A percentile compares a stretch with the other conserved stretches of the same genome.
phyloP scores from a whole-genome alignment of 2,888 invertebrate species.

The Phengaris alcon region DNA sequence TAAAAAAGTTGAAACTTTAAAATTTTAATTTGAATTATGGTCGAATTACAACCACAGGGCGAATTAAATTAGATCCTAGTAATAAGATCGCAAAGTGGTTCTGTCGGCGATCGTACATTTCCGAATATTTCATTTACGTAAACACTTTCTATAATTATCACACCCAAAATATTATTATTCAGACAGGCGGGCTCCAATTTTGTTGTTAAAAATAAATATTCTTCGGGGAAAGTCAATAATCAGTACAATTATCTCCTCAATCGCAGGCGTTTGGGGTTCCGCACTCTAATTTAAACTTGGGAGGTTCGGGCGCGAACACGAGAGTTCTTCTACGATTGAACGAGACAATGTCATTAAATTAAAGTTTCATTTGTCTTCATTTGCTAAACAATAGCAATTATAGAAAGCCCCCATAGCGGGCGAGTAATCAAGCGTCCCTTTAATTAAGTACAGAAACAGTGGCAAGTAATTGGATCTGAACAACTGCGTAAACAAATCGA shows the following conservation, averaged over 20 bases:
- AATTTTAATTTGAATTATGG: too few relatives aligned
- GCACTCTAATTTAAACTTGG: conserved; percentile 57
- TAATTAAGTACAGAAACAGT: conserved; percentile 80
- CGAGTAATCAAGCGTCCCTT: conserved; percentile 80
- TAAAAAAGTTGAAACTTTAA: too few relatives aligned
- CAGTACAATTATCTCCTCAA: conserved; percentile 34
- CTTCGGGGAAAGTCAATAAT: conserved; percentile 24
- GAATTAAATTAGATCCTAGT: too few relatives aligned
- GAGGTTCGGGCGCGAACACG: conserved; percentile 54
- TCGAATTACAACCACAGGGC: too few relatives aligned
- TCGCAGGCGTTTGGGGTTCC: conserved; percentile 38
- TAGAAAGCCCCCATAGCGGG: conserved; percentile 78
- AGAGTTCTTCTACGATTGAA: conserved; percentile 68
- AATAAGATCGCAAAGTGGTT: too few relatives aligned
- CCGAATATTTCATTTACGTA: too few relatives aligned
- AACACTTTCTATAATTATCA: neutral
- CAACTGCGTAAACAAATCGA: conserved; percentile 80
- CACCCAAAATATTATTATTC: neutral
- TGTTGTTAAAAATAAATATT: conserved; percentile 11
- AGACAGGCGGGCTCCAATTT: neutral
- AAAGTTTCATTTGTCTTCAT: conserved; percentile 80
- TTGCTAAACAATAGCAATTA: conserved; percentile 80
- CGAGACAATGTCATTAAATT: conserved; percentile 78
- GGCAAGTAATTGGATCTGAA: conserved; percentile 80
- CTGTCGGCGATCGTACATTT: too few relatives aligned